phyloP scores from a whole-genome alignment of 2,797 vertebrate genomes.

The Artibeus lituratus region DNA sequence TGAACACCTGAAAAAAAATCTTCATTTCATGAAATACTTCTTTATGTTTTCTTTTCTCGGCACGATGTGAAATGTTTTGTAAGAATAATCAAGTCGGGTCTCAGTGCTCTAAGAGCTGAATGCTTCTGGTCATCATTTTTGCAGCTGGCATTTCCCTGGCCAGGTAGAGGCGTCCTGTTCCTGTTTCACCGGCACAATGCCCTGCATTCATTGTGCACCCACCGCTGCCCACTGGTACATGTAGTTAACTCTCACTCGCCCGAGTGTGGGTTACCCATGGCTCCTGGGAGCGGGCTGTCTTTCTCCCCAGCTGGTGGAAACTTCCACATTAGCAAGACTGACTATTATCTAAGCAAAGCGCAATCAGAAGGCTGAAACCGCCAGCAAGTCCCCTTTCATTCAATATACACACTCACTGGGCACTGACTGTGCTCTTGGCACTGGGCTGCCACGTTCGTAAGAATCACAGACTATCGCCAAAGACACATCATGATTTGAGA shows the following conservation, averaged over 20 bases:
- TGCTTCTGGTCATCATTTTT: conserved; percentile 25
- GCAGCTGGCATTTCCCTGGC: conserved; percentile 38
- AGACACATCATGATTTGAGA: not conserved
- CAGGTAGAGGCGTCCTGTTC: conserved; percentile 1
- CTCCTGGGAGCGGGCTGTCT: not conserved
- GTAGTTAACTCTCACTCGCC: conserved; percentile 33
- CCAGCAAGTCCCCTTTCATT: not conserved
- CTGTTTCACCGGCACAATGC: conserved; percentile 28
- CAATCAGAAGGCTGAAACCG: not conserved
- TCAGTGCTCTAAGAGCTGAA: not conserved
- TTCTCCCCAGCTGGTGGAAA: not conserved
- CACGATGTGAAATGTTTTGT: not conserved
- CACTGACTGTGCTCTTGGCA: not conserved
- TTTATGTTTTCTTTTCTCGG: not conserved
- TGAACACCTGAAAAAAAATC: not conserved
- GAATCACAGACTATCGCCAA: not conserved
- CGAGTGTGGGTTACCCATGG: not conserved
- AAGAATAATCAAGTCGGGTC: not conserved
- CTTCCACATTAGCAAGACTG: not conserved
- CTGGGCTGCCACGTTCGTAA: not conserved
- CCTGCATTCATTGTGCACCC: not conserved
- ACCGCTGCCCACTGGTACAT: not conserved
- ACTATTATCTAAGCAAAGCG: not conserved
- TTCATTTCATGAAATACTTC: not conserved
- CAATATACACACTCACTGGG: not conserved